Conservation (phyloP, 2,797 vertebrate genomes). For the Schizopygopsis pylzovi region DNA sequence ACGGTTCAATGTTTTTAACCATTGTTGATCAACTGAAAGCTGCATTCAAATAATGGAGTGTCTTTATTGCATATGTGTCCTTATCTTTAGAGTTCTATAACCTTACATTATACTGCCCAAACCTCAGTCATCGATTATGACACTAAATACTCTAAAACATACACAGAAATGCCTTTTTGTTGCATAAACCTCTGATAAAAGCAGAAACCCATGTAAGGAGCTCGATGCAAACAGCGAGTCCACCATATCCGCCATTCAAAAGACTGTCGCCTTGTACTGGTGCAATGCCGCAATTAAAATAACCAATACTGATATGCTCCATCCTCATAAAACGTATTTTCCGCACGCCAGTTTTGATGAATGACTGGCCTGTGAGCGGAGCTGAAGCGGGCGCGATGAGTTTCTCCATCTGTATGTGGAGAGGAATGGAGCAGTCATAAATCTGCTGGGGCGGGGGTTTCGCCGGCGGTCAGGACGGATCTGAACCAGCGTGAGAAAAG, state of each 20-base stretch:
- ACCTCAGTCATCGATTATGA: neutral
- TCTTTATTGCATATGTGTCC: neutral
- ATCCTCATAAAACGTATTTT: conserved; percentile 63
- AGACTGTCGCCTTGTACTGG: neutral
- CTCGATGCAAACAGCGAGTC: neutral
- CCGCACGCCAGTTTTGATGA: conserved; percentile 64
- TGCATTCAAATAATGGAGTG: neutral
- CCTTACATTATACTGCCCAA: neutral
- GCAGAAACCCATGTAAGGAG: neutral
- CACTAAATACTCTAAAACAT: neutral
- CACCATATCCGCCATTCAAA: neutral
- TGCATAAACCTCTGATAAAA: neutral
- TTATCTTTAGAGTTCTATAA: neutral
- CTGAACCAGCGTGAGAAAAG: conserved; percentile 28
- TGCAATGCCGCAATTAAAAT: conserved; percentile 58
- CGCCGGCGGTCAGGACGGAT: conserved; percentile 9
- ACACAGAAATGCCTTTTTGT: neutral
- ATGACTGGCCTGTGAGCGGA: conserved; percentile 55
- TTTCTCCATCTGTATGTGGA: conserved; percentile 28
- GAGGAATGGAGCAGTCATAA: conserved; percentile 52
- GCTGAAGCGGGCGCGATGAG: conserved; percentile 47
- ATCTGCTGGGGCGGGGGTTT: conserved; percentile 41
- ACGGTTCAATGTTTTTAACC: no score
- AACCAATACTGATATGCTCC: conserved; percentile 61
- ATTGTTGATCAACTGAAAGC: no score